phyloP scores from a whole-genome alignment of 2,113 vertebrate genomes.

The Chaenocephalus aceratus region DNA sequence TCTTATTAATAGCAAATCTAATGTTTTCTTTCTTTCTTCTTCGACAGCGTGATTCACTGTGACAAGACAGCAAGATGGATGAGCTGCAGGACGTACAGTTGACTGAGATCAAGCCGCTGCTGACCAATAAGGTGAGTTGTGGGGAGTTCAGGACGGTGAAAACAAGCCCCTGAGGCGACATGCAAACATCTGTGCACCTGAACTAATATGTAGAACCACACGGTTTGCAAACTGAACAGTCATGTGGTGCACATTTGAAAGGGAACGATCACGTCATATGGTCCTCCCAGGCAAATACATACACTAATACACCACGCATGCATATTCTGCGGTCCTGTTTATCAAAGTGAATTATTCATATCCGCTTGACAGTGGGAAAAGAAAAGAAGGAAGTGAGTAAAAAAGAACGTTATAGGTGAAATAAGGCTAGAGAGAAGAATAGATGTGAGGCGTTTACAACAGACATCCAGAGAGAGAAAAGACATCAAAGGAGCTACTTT shows the following conservation, averaged over 20 bases:
- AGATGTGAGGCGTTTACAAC: not conserved
- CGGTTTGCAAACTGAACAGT: not conserved
- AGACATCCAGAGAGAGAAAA: slow-evolving; percentile 32
- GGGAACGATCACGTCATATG: not conserved
- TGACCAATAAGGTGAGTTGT: slow-evolving; percentile 92
- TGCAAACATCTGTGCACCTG: not conserved
- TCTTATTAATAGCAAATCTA: not conserved
- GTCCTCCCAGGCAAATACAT: slow-evolving; percentile 33
- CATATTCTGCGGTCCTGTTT: slow-evolving; percentile 59
- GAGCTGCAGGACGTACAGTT: slow-evolving; percentile 96
- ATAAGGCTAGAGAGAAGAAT: slow-evolving; percentile 26
- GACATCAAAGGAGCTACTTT: slow-evolving; percentile 55
- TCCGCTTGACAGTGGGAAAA: slow-evolving; percentile 45
- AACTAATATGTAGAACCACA: slow-evolving; percentile 9
- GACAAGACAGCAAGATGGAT: slow-evolving; percentile 86
- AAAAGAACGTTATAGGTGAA: slow-evolving; percentile 8
- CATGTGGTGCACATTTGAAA: not conserved
- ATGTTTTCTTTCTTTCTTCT: not conserved
- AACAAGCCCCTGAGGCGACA: not conserved
- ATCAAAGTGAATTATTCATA: slow-evolving; percentile 82
- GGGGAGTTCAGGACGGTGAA: not conserved
- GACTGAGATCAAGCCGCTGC: slow-evolving; percentile 96
- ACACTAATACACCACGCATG: slow-evolving; percentile 25
- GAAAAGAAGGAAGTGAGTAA: slow-evolving; percentile 23
- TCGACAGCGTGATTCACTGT: slow-evolving; percentile 48